Conservation (phyloP, 2,888 invertebrate species). For the Epinotia bilunana region DNA sequence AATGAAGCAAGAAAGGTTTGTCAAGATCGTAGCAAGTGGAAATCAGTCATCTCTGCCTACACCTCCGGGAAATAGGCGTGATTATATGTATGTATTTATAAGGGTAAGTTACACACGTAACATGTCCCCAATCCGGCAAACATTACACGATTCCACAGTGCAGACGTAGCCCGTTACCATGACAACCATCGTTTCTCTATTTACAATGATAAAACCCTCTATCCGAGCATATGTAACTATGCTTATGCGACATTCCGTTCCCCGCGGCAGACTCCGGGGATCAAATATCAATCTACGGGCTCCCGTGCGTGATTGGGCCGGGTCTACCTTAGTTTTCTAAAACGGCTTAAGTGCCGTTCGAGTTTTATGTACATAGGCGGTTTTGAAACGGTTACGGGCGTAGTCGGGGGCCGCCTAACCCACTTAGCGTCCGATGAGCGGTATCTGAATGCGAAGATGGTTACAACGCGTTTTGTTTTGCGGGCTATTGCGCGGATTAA, state of each 20-base stretch:
- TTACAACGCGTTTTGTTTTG: constrained; percentile 31
- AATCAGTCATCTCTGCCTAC: no score
- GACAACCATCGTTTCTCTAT: constrained; percentile 28
- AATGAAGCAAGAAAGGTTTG: no score
- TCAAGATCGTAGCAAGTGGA: no score
- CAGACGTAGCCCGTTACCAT: constrained; percentile 17
- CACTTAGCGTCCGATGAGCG: constrained; percentile 42
- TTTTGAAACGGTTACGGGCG: neutral
- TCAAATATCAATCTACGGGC: constrained; percentile 80
- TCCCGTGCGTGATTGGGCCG: constrained; percentile 56
- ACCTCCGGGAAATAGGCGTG: no score
- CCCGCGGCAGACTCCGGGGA: constrained; percentile 62
- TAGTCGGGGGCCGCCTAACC: constrained; percentile 33
- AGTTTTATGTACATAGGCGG: neutral
- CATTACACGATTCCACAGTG: neutral
- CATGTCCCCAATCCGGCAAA: neutral
- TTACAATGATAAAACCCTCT: constrained; percentile 36
- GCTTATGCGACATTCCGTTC: constrained; percentile 31
- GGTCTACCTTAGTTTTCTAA: constrained; percentile 16
- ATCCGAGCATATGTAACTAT: constrained; percentile 32
- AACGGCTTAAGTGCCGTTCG: constrained; percentile 1
- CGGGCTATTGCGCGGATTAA: constrained; percentile 21
- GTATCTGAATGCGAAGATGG: constrained; percentile 27
- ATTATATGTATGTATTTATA: no score
- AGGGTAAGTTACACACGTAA: neutral